Percentiles rank a stretch among this genome's conserved stretches.
These are phyloP conservation scores for Falco peregrinus DNA, from an alignment of 2,797 vertebrate genomes.

Conservation along the genomic window DNA sequence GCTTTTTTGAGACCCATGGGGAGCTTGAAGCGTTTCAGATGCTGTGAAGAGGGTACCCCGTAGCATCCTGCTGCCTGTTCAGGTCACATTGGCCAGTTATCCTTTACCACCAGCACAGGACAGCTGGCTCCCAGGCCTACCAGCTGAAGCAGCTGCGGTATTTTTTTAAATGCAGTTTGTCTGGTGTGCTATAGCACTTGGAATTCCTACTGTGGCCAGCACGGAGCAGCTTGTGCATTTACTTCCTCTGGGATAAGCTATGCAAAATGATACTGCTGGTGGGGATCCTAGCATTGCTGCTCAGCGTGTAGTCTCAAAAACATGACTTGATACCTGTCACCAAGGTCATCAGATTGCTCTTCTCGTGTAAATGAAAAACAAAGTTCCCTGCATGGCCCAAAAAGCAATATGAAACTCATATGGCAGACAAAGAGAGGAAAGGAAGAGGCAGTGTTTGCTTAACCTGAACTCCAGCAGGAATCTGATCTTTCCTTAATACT, in stretches of 20 bases:
- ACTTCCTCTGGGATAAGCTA: not conserved
- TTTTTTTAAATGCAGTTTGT: not conserved
- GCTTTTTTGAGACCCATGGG: not conserved
- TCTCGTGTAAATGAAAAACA: not conserved
- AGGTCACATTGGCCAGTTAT: not conserved
- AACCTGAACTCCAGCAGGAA: not conserved
- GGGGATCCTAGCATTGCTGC: not conserved
- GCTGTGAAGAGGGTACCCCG: not conserved
- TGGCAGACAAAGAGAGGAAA: not conserved
- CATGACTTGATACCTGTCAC: not conserved
- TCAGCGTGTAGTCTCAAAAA: not conserved
- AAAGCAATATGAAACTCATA: not conserved
- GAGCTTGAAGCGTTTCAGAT: not conserved
- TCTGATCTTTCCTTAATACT: not conserved
- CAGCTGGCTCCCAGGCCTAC: not conserved
- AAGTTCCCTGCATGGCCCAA: not conserved
- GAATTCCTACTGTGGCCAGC: not conserved
- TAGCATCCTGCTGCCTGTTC: not conserved
- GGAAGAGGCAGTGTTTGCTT: not conserved
- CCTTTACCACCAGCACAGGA: not conserved
- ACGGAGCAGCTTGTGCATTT: not conserved
- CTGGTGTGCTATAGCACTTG: not conserved
- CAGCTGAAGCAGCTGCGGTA: not conserved
- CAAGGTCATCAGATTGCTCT: not conserved
- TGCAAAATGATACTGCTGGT: not conserved